A percentile compares a stretch with the other conserved stretches of the same genome.
phyloP scores from a whole-genome alignment of 2,113 vertebrate species.

The Emydura subglobosa region DNA sequence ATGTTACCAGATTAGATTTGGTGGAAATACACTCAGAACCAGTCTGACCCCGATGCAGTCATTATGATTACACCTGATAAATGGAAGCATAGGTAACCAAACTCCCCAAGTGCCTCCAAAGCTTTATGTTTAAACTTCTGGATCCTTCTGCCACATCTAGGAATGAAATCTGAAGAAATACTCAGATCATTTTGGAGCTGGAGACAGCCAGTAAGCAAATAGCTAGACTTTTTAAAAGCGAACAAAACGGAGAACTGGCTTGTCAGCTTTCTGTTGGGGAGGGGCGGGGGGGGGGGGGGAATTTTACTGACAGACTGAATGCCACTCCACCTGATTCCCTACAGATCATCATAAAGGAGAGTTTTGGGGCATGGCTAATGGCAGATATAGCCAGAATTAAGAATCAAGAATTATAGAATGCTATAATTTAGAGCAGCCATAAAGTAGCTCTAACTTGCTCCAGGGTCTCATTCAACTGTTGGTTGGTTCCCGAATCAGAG shows the following conservation, averaged over 20 bases:
- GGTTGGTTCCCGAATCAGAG: neutral
- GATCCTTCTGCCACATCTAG: neutral
- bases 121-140: neutral
- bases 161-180: neutral
- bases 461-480: neutral
- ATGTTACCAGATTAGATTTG: neutral
- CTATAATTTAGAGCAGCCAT: neutral
- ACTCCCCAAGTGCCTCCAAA: neutral
- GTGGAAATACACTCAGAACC: neutral
- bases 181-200: neutral
- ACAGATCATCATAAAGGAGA: neutral
- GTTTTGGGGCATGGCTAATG: neutral
- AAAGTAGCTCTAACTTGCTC: neutral
- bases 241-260: too few relatives aligned
- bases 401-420: too few relatives aligned
- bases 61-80: neutral
- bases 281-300: neutral
- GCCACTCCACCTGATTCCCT: neutral
- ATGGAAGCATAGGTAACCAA: neutral
- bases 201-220: neutral
- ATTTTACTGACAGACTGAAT: neutral
- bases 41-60: neutral
- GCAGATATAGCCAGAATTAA: neutral
- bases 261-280: neutral
- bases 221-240: neutral